Evolutionary conservation across 1,140 invertebrate genomes (phyloP).

Genomic region (Acyrthosiphon pisum): DNA sequence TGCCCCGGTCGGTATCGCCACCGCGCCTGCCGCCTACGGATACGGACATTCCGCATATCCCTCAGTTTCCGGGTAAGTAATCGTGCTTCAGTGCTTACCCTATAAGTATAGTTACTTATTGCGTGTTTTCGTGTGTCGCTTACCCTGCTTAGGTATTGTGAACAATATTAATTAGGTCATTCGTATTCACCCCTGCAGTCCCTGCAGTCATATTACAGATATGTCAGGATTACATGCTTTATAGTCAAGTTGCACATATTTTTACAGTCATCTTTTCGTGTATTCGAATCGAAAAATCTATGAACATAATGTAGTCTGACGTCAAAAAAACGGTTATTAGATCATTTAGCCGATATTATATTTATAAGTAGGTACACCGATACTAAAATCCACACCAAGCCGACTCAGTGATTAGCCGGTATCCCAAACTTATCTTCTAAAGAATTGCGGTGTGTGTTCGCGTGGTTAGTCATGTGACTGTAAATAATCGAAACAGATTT

Average conservation of each 20-base stretch:
- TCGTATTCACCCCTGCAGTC: no score
- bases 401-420: neutral
- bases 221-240: neutral
- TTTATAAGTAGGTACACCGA: neutral
- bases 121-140: neutral
- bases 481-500: constrained; percentile 29
- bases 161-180: no score
- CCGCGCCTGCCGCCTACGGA: neutral
- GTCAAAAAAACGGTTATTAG: neutral
- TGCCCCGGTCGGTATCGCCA: constrained; percentile 15
- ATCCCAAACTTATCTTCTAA: neutral
- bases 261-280: no score
- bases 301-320: no score
- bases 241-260: neutral
- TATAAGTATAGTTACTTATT: neutral
- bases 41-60: neutral
- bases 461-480: neutral
- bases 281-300: no score
- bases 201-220: no score
- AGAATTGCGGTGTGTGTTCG: neutral
- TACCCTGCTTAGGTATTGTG: neutral
- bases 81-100: neutral
- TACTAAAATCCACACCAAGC: neutral
- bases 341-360: neutral
- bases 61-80: neutral